phyloP scores from a whole-genome alignment of 2,113 vertebrate species.

The Egretta garzetta region DNA sequence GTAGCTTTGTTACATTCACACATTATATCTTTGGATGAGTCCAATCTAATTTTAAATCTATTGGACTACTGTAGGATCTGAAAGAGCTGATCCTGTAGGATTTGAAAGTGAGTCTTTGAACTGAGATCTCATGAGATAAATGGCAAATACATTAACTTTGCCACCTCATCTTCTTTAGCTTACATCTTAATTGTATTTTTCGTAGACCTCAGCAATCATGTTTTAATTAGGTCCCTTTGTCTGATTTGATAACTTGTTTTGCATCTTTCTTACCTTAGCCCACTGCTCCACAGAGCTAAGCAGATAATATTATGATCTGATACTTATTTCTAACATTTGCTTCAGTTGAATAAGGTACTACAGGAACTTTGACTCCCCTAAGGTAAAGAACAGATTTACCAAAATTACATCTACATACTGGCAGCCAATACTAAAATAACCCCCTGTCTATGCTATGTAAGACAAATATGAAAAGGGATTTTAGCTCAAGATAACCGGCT shows the following conservation, averaged over 20 bases:
- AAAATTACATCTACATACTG: conserved; percentile 30
- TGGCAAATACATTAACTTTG: conserved; percentile 61
- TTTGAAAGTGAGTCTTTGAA: conserved; percentile 52
- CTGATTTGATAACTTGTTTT: conserved; percentile 55
- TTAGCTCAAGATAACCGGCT: conserved; percentile 53
- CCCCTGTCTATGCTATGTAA: neutral
- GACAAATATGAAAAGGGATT: conserved; percentile 30
- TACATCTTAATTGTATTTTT: conserved; percentile 62
- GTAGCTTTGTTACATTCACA: conserved; percentile 14
- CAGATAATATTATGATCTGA: neutral
- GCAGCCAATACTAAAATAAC: conserved; percentile 18
- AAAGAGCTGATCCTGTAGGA: conserved; percentile 60
- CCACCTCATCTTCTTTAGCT: conserved; percentile 63
- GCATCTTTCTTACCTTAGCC: conserved; percentile 25
- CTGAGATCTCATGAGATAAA: conserved; percentile 62
- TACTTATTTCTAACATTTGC: neutral
- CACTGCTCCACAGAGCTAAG: neutral
- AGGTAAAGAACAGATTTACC: neutral
- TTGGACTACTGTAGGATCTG: conserved; percentile 25
- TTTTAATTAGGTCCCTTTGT: conserved; percentile 57
- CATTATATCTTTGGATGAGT: neutral
- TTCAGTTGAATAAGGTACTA: neutral
- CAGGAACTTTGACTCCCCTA: neutral
- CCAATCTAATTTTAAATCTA: conserved; percentile 58
- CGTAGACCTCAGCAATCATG: conserved; percentile 23